phyloP scores from a whole-genome alignment of 2,888 invertebrate species.

The Hydrotaea cyrtoneurina region DNA sequence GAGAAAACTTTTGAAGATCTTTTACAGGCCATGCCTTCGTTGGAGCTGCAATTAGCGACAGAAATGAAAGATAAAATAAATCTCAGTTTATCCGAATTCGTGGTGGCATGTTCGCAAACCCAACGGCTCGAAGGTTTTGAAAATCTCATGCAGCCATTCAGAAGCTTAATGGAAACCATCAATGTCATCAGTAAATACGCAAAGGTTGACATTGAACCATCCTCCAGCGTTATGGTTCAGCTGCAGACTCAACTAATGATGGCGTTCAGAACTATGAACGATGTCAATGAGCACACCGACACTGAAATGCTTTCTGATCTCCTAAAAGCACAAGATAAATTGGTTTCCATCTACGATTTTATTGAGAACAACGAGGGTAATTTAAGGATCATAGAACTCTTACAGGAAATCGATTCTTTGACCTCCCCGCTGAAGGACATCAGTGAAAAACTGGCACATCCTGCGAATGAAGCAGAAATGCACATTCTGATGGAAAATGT shows the following conservation, averaged over 20 bases:
- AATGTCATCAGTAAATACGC: constrained; percentile 70
- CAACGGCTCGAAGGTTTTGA: constrained; percentile 54
- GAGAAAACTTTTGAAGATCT: constrained; percentile 79
- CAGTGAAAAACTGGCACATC: background rate
- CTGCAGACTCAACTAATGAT: constrained; percentile 77
- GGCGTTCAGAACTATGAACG: constrained; percentile 75
- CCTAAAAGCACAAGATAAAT: constrained; percentile 73
- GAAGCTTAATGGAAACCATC: constrained; percentile 71
- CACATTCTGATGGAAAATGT: constrained; percentile 70
- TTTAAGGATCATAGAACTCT: constrained; percentile 76
- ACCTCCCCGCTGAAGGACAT: constrained; percentile 73
- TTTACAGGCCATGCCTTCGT: constrained; percentile 76
- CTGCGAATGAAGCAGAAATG: constrained; percentile 62
- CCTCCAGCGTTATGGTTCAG: constrained; percentile 74
- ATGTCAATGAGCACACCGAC: constrained; percentile 72
- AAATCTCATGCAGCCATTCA: constrained; percentile 69
- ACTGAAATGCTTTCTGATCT: constrained; percentile 69
- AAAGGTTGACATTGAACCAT: constrained; percentile 75
- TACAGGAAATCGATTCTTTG: constrained; percentile 77
- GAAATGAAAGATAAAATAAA: constrained; percentile 79
- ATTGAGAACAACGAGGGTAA: constrained; percentile 76
- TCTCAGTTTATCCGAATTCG: constrained; percentile 72
- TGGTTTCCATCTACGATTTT: constrained; percentile 77
- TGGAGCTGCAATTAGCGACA: constrained; percentile 81
- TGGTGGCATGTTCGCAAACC: constrained; percentile 53